Percentiles rank a stretch among this genome's conserved stretches.
phyloP scores from a whole-genome alignment of 1,140 invertebrate genomes.

The Drosophila lacertosa region DNA sequence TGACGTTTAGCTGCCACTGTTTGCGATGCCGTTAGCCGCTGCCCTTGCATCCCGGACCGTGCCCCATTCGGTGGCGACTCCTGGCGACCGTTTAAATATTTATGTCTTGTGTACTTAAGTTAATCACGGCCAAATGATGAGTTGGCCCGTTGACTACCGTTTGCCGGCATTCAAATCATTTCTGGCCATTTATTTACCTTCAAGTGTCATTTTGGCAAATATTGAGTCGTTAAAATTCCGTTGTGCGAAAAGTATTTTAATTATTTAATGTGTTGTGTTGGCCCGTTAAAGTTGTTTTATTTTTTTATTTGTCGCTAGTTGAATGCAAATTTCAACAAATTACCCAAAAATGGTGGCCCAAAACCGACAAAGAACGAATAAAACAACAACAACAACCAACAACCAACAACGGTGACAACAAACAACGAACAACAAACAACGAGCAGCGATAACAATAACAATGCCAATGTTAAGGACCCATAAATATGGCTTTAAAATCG shows the following conservation, averaged over 20 bases:
- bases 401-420: conserved; percentile 18
- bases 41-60: background rate
- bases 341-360: conserved; percentile 42
- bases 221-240: conserved; percentile 77
- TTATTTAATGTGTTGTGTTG: conserved; percentile 53
- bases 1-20: conserved; percentile 53
- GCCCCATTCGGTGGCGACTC: too few relatives aligned
- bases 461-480: conserved; percentile 52
- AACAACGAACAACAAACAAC: conserved; percentile 35
- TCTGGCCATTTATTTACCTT: conserved; percentile 22
- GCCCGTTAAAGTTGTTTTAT: conserved; percentile 32
- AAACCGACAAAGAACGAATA: conserved; percentile 34
- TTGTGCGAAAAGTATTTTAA: conserved; percentile 54
- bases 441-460: conserved; percentile 46
- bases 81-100: conserved; percentile 76
- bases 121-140: conserved; percentile 77
- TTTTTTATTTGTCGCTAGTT: conserved; percentile 15
- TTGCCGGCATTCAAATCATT: conserved; percentile 35
- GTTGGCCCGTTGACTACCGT: conserved; percentile 33
- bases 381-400: conserved; percentile 25
- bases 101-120: conserved; percentile 81
- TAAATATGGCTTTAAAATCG: conserved; percentile 50
- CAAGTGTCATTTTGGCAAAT: conserved; percentile 63
- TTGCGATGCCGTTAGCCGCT: conserved; percentile 3
- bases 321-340: conserved; percentile 42